A percentile compares a stretch with the other conserved stretches of the same genome.
Evolutionary conservation across 2,888 invertebrate species (phyloP).

Genomic region (Odontocolon sp.): DNA sequence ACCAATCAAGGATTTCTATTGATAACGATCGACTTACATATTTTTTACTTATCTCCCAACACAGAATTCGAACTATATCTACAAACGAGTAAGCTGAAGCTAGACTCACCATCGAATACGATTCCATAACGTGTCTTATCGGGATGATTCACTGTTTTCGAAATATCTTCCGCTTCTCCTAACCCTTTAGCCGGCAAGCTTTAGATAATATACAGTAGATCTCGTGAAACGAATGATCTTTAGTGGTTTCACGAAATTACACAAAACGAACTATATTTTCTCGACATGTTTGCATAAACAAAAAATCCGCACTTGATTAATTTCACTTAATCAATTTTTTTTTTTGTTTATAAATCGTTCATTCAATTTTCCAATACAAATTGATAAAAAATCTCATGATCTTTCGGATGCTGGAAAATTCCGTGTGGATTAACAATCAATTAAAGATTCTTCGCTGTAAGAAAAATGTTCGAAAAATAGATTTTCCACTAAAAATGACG

Average conservation of each 20-base stretch:
- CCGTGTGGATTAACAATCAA: too few relatives aligned
- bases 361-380: too few relatives aligned
- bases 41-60: too few relatives aligned
- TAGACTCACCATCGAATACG: slow-evolving; percentile 72
- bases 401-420: too few relatives aligned
- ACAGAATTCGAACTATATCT: slow-evolving; percentile 17
- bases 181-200: background rate
- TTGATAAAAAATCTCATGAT: too few relatives aligned
- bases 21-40: too few relatives aligned
- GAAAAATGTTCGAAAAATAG: too few relatives aligned
- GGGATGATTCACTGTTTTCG: slow-evolving; percentile 53
- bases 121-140: slow-evolving; percentile 74
- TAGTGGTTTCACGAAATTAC: background rate
- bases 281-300: too few relatives aligned
- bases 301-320: background rate
- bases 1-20: too few relatives aligned
- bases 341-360: too few relatives aligned
- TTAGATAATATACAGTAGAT: background rate
- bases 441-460: too few relatives aligned
- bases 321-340: background rate
- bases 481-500: too few relatives aligned
- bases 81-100: background rate
- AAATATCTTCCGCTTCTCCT: slow-evolving; percentile 31
- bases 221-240: background rate
- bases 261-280: background rate